A percentile compares a stretch with the other conserved stretches of the same genome.
Evolutionary conservation across 2,797 vertebrate genomes (phyloP).

Genomic region (Paguma larvata): DNA sequence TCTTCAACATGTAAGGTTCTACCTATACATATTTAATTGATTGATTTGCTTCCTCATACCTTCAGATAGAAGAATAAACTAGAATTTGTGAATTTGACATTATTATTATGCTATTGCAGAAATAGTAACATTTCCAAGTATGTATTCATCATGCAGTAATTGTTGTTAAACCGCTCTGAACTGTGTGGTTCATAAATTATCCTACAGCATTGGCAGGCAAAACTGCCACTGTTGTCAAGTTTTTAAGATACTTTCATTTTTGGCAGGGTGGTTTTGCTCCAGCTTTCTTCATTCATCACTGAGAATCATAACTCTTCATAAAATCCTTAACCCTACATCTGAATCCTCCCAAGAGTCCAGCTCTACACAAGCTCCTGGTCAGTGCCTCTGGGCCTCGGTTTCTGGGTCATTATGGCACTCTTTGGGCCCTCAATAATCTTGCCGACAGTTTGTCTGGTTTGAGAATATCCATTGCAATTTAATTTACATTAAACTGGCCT

Average conservation of each 20-base stretch:
- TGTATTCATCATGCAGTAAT: slow-evolving; percentile 83
- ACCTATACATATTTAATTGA: background rate
- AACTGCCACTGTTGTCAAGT: slow-evolving; percentile 68
- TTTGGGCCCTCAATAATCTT: background rate
- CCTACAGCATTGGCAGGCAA: slow-evolving; percentile 74
- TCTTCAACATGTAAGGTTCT: background rate
- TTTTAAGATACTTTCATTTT: slow-evolving; percentile 83
- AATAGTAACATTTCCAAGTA: slow-evolving; percentile 80
- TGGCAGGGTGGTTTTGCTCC: slow-evolving; percentile 60
- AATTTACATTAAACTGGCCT: slow-evolving; percentile 67
- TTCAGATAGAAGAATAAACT: slow-evolving; percentile 30
- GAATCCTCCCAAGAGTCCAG: slow-evolving; percentile 74
- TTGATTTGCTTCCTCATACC: background rate
- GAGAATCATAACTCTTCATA: slow-evolving; percentile 81
- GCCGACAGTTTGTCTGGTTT: slow-evolving; percentile 73
- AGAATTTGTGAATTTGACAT: slow-evolving; percentile 78
- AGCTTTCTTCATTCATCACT: slow-evolving; percentile 78
- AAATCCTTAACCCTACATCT: slow-evolving; percentile 76
- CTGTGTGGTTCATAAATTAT: slow-evolving; percentile 80
- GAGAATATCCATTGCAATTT: slow-evolving; percentile 64
- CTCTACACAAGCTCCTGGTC: background rate
- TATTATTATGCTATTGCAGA: slow-evolving; percentile 81
- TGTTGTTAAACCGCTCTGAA: slow-evolving; percentile 81
- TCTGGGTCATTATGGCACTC: background rate
- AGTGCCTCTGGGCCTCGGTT: slow-evolving; percentile 35